Base-by-base conservation (phyloP, 2,113 vertebrate species). In the Colossoma macropomum region DNA sequence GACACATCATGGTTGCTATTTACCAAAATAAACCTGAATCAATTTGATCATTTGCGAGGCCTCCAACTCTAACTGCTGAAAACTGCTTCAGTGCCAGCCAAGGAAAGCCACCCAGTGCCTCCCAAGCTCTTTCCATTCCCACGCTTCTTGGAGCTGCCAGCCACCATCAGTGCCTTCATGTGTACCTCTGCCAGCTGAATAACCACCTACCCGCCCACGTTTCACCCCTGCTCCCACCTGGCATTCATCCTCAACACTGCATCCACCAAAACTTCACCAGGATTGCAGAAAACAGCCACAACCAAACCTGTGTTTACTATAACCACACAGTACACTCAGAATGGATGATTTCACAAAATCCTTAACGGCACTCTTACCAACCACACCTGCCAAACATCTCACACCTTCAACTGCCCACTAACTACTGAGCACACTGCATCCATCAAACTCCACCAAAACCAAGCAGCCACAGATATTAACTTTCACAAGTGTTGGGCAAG, bases 1-100 rank as follows among this genome's bases (percentile, higher is more conserved):
- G 52, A 77, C 59, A 80, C 68, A 77, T 66, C 72, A 50, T 16
- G 74, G 85, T 86, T 86, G 82, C 85, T 81, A 81, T 86, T 84
- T 84, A 84, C 34, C 68, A 60, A 81, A 86, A 84, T 72, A 84
- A 81, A 83, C 74, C 73, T 3, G 68, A 69, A 77, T 41, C 52
- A 56, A 78, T 69, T 77, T 73, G 78, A 81, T 78, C n/a, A 77
- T 66, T 73, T 81, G 32, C 30, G 54, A 74, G 52, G 30, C 60
- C 68, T 30, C 63, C 38, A 63, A 30, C 10, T 62, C 50, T 28
- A 25, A 82, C 19, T 70, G 65, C 34, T 71, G 9, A 41, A 32
- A 45, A n/a, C 4, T 25, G 23, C 23, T 70, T 30, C 62, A 66
- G 21, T 72, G 71, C 45, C 59, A 45, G 38, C 79, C 62, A 70